Evolutionary conservation across 1,140 invertebrate species (phyloP).

Genomic region (Dolichoris vasculosae): DNA sequence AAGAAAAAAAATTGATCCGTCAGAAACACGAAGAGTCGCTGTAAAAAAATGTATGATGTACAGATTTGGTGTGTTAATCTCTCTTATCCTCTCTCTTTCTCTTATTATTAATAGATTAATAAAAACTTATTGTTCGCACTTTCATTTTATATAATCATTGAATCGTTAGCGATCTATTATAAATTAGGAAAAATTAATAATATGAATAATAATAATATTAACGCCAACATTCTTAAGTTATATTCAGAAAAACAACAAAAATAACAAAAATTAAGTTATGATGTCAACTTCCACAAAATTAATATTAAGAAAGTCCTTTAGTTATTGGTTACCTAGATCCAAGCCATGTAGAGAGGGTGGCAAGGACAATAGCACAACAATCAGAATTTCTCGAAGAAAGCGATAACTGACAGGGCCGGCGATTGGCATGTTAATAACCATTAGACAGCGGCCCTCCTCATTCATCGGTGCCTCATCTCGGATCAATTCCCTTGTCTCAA

Average conservation of each 20-base stretch:
- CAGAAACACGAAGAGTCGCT: too few species aligned
- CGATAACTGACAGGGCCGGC: conserved; percentile 59
- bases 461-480: conserved; percentile 67
- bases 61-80: too few species aligned
- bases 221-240: neutral
- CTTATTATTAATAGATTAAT: too few species aligned
- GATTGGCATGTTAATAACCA: conserved; percentile 68
- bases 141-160: too few species aligned
- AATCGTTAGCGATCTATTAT: too few species aligned
- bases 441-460: conserved; percentile 60
- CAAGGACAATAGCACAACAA: conserved; percentile 63
- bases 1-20: too few species aligned
- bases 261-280: neutral
- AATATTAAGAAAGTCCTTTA: neutral
- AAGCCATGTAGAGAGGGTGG: conserved; percentile 57
- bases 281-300: neutral
- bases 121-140: too few species aligned
- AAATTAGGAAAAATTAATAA: too few species aligned
- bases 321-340: conserved; percentile 63
- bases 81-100: too few species aligned
- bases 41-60: too few species aligned
- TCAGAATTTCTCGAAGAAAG: conserved; percentile 62
- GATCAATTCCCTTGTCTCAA: conserved; percentile 52
- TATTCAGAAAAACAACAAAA: too few species aligned
- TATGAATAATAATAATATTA: too few species aligned